Base-by-base conservation (phyloP, 2,113 vertebrate genomes). In the Archilochus colubris region DNA sequence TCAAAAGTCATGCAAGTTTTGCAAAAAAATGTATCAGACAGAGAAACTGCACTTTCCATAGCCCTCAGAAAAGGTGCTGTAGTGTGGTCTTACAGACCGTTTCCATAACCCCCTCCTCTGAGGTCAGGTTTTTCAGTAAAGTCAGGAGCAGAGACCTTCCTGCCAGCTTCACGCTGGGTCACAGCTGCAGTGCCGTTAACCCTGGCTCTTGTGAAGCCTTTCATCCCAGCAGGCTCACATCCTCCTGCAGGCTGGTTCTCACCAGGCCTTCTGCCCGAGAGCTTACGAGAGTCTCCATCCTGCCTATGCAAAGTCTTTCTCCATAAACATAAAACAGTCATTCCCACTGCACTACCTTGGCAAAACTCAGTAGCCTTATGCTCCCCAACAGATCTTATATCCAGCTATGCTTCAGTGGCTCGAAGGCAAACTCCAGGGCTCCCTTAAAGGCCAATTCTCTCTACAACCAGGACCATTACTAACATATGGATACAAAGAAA, bases 371-470 rank as follows among this genome's bases (percentile, higher is more conserved):
- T 19, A 55, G 62, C 93, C 95, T 92, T 58, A 89, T 15, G 55
- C 38, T 79, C 67, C 86, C 59, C 89, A 82, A 54, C 66, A 91
- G 91, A 77, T 36, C 31, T 10, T 25, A 88, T 48, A 74, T 6
- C 61, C 77, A 77, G 61, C 66, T 43, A 57, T 0, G 19, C 84
- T 79, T 85, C 91, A 84, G 30, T 8, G 46, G 77, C 77, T 94
- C 43, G 16, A 40, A 85, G 82, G 78, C 87, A 92, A 87, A 85
- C n/a, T 79, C 75, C 54, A n/a, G 70, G 40, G 70, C 89, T 89
- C 78, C 55, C 75, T 82, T 70, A 82, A 87, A 92, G 70, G 68
- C 38, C 91, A 91, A 63, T 80, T 94, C 85, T 63, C 67, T 59
- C 43, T 51, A 48, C 20, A 77, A 53, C 33, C 18, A 73, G 28